phyloP scores from a whole-genome alignment of 2,797 vertebrate genomes.

The Phrynocephalus vlangalii region DNA sequence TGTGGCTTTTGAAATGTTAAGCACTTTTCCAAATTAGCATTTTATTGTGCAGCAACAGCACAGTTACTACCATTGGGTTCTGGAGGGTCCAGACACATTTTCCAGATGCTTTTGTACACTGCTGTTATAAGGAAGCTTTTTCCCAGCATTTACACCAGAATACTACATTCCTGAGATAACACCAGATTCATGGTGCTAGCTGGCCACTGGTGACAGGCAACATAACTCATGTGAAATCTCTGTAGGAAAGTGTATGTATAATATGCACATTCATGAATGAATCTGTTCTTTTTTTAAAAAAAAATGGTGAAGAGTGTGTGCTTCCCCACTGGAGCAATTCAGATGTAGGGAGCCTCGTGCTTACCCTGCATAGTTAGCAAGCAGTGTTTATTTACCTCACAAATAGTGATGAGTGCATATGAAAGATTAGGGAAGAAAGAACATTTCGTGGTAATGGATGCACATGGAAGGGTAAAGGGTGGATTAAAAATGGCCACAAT shows the following conservation, averaged over 20 bases:
- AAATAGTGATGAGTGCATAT: no score
- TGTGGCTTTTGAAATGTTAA: not conserved
- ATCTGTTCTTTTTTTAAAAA: not conserved
- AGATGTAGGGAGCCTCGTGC: not conserved
- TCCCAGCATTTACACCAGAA: not conserved
- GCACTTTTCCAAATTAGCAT: not conserved
- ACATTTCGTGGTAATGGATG: no score
- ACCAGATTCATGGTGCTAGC: not conserved
- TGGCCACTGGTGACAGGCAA: not conserved
- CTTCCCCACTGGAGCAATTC: not conserved
- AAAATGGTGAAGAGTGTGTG: not conserved
- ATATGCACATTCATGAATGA: not conserved
- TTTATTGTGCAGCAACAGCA: slow-evolving; percentile 10
- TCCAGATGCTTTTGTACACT: not conserved
- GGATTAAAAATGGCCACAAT: no score
- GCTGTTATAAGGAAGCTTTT: not conserved
- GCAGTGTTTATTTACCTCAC: not conserved
- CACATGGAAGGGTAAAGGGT: no score
- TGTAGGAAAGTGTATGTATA: no score
- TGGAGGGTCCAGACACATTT: not conserved
- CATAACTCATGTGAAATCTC: not conserved
- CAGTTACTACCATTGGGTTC: not conserved
- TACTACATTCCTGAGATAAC: not conserved
- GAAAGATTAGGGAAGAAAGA: no score
- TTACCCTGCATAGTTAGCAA: not conserved